These are phyloP conservation scores for Apis florea DNA, from an alignment of 1,140 invertebrate species.

Conservation along the genomic window DNA sequence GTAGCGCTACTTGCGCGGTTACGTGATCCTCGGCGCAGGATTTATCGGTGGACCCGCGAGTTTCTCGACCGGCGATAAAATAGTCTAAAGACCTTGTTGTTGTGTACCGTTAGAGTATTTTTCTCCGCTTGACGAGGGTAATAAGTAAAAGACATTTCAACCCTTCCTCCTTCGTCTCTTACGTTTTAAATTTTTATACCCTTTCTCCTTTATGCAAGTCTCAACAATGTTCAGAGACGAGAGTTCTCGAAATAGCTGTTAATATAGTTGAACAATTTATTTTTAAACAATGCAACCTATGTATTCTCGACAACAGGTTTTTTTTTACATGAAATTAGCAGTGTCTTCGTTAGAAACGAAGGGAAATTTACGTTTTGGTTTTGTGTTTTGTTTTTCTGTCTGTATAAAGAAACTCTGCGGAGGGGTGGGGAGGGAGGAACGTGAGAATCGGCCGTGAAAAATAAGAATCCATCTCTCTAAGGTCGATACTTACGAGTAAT, in stretches of 20 bases:
- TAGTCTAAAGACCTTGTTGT: neutral
- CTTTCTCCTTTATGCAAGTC: neutral
- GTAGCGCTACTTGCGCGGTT: constrained; percentile 54
- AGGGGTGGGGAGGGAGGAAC: neutral
- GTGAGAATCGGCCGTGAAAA: neutral
- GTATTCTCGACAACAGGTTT: too few species aligned
- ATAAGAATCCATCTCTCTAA: neutral
- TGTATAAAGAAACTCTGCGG: too few species aligned
- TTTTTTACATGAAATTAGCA: too few species aligned
- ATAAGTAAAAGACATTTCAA: neutral
- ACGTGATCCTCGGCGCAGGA: constrained; percentile 35
- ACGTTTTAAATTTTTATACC: too few species aligned
- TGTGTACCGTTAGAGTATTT: constrained; percentile 16
- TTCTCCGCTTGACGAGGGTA: neutral
- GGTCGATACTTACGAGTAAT: constrained; percentile 39
- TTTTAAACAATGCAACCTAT: too few species aligned
- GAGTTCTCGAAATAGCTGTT: too few species aligned
- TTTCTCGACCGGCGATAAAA: constrained; percentile 15
- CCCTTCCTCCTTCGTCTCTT: neutral
- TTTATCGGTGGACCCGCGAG: constrained; percentile 15
- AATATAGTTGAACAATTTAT: too few species aligned
- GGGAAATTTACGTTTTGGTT: too few species aligned
- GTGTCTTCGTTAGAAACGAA: too few species aligned
- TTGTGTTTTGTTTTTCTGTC: too few species aligned
- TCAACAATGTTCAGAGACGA: neutral